phyloP scores from a whole-genome alignment of 2,888 invertebrate species.

The Xylocampa areola region DNA sequence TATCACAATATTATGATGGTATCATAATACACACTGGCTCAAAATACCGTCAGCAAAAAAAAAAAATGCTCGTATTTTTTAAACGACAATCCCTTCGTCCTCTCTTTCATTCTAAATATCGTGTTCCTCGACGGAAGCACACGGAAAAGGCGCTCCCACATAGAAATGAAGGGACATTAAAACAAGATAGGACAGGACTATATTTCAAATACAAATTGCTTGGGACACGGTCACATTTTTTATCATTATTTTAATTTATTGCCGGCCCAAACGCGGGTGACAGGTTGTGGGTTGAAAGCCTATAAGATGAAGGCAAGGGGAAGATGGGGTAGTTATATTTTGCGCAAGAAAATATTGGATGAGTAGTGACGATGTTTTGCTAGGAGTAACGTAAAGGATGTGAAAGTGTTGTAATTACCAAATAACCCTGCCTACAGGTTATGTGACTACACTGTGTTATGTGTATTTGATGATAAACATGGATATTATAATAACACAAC shows the following conservation, averaged over 20 bases:
- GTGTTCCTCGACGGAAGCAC: constrained; percentile 8
- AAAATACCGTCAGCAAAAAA: not conserved
- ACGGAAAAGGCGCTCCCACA: constrained; percentile 6
- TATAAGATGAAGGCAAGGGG: constrained; percentile 1
- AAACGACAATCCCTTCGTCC: constrained; percentile 4
- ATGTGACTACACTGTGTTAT: no score
- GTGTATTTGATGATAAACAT: no score
- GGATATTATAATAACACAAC: no score
- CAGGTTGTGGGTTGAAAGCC: constrained; percentile 13
- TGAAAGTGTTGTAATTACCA: no score
- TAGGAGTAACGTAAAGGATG: no score
- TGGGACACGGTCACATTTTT: constrained; percentile 63
- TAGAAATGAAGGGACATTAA: constrained; percentile 44
- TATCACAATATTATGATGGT: no score
- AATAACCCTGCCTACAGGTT: no score
- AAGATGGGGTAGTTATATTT: not conserved
- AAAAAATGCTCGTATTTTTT: constrained; percentile 3
- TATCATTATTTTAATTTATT: constrained; percentile 62
- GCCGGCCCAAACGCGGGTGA: constrained; percentile 32
- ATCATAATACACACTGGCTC: no score
- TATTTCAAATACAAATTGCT: constrained; percentile 62
- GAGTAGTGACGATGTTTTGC: not conserved
- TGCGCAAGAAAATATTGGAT: not conserved
- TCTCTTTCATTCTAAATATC: constrained; percentile 8
- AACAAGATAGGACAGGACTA: constrained; percentile 42